A percentile compares a stretch with the other conserved stretches of the same genome.
phyloP scores from a whole-genome alignment of 64 coral and sea anemone species.

The Actinia equina region DNA sequence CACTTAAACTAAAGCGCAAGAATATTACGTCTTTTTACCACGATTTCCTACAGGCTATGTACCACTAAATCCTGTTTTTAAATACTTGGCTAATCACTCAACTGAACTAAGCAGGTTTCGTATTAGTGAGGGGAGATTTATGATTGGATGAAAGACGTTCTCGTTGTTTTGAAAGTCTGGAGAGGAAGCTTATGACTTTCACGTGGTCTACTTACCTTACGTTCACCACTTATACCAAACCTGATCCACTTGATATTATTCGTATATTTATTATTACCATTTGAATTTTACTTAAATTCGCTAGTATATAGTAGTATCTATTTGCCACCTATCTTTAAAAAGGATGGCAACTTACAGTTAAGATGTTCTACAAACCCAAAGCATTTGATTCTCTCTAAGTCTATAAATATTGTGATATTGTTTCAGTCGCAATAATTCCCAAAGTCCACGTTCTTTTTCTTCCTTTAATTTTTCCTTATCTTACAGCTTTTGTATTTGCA shows the following conservation, averaged over 20 bases:
- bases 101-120: not conserved
- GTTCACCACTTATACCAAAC: not conserved
- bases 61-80: slow-evolving; percentile 1
- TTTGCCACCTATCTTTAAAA: too few species aligned
- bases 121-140: not conserved
- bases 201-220: not conserved
- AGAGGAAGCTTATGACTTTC: not conserved
- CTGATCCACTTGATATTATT: not conserved
- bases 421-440: too few species aligned
- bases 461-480: too few species aligned
- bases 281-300: not conserved
- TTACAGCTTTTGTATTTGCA: not conserved
- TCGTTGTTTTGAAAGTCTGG: not conserved
- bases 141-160: not conserved
- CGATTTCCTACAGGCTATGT: slow-evolving; percentile 74
- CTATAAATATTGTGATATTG: too few species aligned
- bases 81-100: too few species aligned
- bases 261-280: not conserved
- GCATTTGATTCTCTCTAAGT: too few species aligned
- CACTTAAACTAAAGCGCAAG: slow-evolving; percentile 88
- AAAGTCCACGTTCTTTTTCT: too few species aligned
- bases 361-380: too few species aligned
- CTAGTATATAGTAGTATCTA: not conserved
- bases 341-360: too few species aligned
- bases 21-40: slow-evolving; percentile 81